Base-by-base conservation (phyloP, 92 coral and sea anemone genomes). In the Parazoanthus atlanticus region DNA sequence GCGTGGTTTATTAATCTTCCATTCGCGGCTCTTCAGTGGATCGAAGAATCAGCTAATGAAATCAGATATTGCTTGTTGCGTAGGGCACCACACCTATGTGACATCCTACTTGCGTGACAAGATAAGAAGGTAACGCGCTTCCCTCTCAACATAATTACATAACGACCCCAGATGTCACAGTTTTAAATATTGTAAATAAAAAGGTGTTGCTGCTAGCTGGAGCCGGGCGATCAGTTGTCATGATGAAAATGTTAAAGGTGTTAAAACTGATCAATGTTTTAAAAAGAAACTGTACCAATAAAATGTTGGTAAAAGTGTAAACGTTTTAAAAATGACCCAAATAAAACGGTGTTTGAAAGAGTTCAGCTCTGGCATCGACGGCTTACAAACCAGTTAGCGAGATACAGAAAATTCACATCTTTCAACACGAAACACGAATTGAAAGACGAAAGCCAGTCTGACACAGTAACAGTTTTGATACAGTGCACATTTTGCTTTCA, bases 1-100 rank as follows among this genome's bases (percentile, higher is more conserved):
- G 78, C 78, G 41, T 41, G 78, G 74, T 43, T 84, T 70, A 1
- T 47, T 31, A 70, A 69, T 47, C 74, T 82, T 82, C 64, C 36
- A 21, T 70, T 84, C 4, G 30, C 71, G 87, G 77, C 86, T 38
- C 86, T 67, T 83, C 76, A 83, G 75, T 38, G 75, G 65, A 79
- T 13, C 43, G 28, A 56, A 69, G 61, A 84, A 70, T 66, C 25
- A 43, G 34, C 75, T 82, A 84, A 84, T 70, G 66, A 41, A 67
- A 84, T 84, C 78, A 84, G 87, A 31, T 84, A 84, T 84, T 33
- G 78, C 49, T 70, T 67, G 26, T 41, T 70, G 8, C 61, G 41
- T 46, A 17, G 64, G 67, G n/a, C 32, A 28, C 76, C 34, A 29
- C n/a, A 17, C 34, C 47, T 2, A 15, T 3, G 41, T n/a, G 82